These are phyloP conservation scores for Poecilia velifera DNA, from an alignment of 2,797 vertebrate species.

Conservation along the genomic window DNA sequence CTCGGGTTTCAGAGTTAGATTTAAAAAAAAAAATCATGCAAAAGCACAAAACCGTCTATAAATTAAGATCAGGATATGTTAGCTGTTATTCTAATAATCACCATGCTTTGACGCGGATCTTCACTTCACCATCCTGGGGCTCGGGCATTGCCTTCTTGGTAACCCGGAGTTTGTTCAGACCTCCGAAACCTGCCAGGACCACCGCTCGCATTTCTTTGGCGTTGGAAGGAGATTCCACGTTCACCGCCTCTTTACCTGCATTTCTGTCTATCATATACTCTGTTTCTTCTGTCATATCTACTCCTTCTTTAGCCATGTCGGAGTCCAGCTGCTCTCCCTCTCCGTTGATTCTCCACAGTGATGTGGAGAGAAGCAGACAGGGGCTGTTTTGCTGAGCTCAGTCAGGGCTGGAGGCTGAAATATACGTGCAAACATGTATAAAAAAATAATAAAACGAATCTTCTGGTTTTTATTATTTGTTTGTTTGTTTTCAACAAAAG, in stretches of 20 bases:
- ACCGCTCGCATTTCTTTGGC: slow-evolving; percentile 95
- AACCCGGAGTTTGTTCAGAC: slow-evolving; percentile 96
- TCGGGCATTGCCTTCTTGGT: slow-evolving; percentile 93
- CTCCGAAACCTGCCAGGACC: slow-evolving; percentile 90
- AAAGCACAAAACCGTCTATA: not conserved
- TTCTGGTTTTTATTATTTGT: not conserved
- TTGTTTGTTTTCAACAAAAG: not conserved
- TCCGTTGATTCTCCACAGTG: slow-evolving; percentile 40
- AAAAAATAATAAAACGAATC: not conserved
- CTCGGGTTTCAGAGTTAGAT: not conserved
- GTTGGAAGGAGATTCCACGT: slow-evolving; percentile 74
- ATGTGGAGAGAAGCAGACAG: slow-evolving; percentile 48
- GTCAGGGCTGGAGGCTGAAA: not conserved
- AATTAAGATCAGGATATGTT: not conserved
- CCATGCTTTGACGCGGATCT: slow-evolving; percentile 97
- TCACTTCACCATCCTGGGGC: slow-evolving; percentile 91
- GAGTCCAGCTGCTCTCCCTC: slow-evolving; percentile 48
- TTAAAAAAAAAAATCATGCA: not conserved
- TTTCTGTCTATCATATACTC: slow-evolving; percentile 92
- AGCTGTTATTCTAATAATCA: slow-evolving; percentile 53
- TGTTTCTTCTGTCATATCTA: slow-evolving; percentile 91
- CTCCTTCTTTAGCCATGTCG: slow-evolving; percentile 91
- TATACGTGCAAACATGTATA: not conserved
- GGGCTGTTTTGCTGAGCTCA: slow-evolving; percentile 17
- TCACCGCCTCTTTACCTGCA: slow-evolving; percentile 77